phyloP scores from a whole-genome alignment of 2,113 vertebrate genomes.

The Ivindomyrus marchei region DNA sequence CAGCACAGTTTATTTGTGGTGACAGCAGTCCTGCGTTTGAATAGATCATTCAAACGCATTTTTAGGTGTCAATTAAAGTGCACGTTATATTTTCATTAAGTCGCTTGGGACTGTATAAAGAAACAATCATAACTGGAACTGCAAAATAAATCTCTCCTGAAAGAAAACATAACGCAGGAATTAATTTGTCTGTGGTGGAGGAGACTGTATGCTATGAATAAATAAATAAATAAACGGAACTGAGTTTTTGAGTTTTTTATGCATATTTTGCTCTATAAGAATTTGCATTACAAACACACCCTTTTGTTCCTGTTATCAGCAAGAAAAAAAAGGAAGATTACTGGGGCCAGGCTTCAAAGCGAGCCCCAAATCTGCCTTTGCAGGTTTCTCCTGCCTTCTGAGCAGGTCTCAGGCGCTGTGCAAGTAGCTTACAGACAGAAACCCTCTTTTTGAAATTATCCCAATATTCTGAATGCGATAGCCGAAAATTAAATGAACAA shows the following conservation, averaged over 20 bases:
- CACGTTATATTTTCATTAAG: neutral
- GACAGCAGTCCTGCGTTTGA: neutral
- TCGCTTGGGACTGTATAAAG: neutral
- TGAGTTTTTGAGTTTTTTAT: neutral
- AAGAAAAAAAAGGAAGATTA: slow-evolving; percentile 14
- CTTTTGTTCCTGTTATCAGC: slow-evolving; percentile 9
- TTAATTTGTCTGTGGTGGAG: neutral
- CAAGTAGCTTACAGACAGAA: slow-evolving; percentile 18
- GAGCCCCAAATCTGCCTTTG: slow-evolving; percentile 11
- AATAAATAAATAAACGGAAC: neutral
- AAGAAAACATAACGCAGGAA: neutral
- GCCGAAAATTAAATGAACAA: neutral
- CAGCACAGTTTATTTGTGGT: neutral
- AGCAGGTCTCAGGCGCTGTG: neutral
- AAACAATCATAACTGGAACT: neutral
- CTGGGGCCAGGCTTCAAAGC: neutral
- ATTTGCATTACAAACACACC: slow-evolving; percentile 13
- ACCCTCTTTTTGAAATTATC: neutral
- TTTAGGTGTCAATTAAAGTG: neutral
- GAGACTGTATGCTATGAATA: neutral
- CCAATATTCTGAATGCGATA: neutral
- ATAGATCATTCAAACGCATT: neutral
- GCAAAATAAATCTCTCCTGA: neutral
- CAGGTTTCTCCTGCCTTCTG: neutral
- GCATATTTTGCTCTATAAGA: slow-evolving; percentile 7